Evolutionary conservation across 2,797 vertebrate species (phyloP), one percentile per base, ranked within the genome.

Genomic region (Pseudochirops cupreus): DNA sequence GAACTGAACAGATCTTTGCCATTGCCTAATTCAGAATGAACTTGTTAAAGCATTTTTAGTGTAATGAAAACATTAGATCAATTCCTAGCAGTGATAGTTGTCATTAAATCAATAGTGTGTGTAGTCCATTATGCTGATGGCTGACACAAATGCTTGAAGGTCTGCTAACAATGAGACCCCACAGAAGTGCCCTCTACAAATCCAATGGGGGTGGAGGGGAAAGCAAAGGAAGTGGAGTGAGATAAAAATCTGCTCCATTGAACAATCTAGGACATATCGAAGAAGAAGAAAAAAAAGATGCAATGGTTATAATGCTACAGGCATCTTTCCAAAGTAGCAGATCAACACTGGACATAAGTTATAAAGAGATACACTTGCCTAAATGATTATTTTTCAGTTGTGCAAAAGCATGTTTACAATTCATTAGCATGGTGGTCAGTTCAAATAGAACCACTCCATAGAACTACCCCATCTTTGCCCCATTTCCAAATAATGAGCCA

Each of bases 11-110:
- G 97, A 58, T 91, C 96, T 93, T 95, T 94, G 91, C 96, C 96
- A 90, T 97, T 92, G 91, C 95, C 97, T 59, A 91, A 97, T 97
- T 97, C 98, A 92, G 95, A 97, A 99, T 98, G 98, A 98, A 98
- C 98, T 98, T 98, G 98, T 98, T 98, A 98, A 98, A 97, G 98
- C 96, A 95, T 98, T 98, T 99, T 97, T 98, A 98, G 98, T 97
- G 97, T 98, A 97, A 98, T 98, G 98, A 98, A 98, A 98, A 98
- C 98, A 97, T 98, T 97, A 96, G 97, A 97, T 98, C 98, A 94
- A 97, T 98, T 97, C 97, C 95, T 96, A 0, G n/a, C 93, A 62
- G 97, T 95, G 97, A 96, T 87, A 46, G 95, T 93, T 98, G 99
- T 98, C 98, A 98, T 98, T 98, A 98, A 99, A 99, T 98, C 98